Percentiles rank a stretch among this genome's conserved stretches.
Conservation (phyloP, 1,140 invertebrate species). For the Aphelenchoides avenae region DNA sequence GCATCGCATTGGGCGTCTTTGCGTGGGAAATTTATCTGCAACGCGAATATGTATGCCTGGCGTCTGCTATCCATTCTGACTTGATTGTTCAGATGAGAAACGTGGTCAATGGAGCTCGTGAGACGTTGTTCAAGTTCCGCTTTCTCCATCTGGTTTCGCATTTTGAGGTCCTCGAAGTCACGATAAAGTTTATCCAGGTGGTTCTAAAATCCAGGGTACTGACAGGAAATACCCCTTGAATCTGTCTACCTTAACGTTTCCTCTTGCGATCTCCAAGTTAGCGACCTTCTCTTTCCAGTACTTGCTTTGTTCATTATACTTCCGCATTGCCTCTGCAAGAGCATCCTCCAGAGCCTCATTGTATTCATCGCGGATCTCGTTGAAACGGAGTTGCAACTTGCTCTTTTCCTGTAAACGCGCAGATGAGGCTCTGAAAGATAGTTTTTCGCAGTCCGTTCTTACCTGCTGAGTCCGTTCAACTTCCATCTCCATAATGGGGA, state of each 20-base stretch:
- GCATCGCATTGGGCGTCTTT: slow-evolving; percentile 52
- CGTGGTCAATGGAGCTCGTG: slow-evolving; percentile 48
- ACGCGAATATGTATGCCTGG: too few species aligned
- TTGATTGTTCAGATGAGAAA: slow-evolving; percentile 35
- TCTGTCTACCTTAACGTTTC: slow-evolving; percentile 18
- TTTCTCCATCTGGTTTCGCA: slow-evolving; percentile 29
- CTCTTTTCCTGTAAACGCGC: slow-evolving; percentile 40
- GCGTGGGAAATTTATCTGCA: slow-evolving; percentile 34
- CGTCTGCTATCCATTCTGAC: too few species aligned
- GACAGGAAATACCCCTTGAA: not conserved
- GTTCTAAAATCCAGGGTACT: slow-evolving; percentile 23
- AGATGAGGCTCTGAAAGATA: slow-evolving; percentile 14
- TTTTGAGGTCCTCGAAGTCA: slow-evolving; percentile 39
- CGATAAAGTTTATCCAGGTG: slow-evolving; percentile 34
- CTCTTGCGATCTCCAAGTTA: slow-evolving; percentile 24
- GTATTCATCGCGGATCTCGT: slow-evolving; percentile 30
- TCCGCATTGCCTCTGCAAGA: slow-evolving; percentile 42
- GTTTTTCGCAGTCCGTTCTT: slow-evolving; percentile 3
- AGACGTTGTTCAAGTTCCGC: slow-evolving; percentile 46
- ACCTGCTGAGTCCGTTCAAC: slow-evolving; percentile 33
- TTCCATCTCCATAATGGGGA: slow-evolving; percentile 43
- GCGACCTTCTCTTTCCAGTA: slow-evolving; percentile 51
- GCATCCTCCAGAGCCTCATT: slow-evolving; percentile 47
- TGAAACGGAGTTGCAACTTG: slow-evolving; percentile 42
- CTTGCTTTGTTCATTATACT: slow-evolving; percentile 31